These are phyloP conservation scores for Lasiurus borealis DNA, from an alignment of 2,113 vertebrate species.

Conservation along the genomic window DNA sequence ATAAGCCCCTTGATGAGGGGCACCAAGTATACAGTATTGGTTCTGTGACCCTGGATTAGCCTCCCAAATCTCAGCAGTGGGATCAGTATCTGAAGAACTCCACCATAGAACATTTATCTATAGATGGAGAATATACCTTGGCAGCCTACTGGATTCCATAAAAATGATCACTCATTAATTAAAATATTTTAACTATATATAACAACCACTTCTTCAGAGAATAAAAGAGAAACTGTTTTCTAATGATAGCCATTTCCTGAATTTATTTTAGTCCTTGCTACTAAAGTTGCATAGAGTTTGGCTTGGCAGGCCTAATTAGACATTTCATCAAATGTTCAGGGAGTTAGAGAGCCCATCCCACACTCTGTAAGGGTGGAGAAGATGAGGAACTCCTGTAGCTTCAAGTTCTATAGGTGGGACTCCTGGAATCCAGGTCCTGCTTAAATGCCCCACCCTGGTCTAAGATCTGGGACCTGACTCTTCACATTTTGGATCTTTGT, in stretches of 20 bases:
- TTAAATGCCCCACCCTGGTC: background rate
- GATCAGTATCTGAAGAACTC: background rate
- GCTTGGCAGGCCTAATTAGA: constrained; percentile 63
- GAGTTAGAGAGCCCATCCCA: background rate
- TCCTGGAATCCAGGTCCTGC: background rate
- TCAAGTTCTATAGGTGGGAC: background rate
- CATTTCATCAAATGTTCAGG: constrained; percentile 72
- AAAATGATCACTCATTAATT: constrained; percentile 84
- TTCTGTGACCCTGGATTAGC: background rate
- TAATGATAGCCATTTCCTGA: constrained; percentile 82
- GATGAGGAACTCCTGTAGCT: background rate
- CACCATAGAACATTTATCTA: constrained; percentile 56
- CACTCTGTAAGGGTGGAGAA: background rate
- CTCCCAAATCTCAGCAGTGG: constrained; percentile 47
- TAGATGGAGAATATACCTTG: constrained; percentile 69
- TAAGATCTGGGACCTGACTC: background rate
- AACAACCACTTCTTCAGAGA: constrained; percentile 58
- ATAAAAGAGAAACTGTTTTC: constrained; percentile 77
- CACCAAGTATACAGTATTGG: background rate
- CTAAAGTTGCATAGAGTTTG: constrained; percentile 63
- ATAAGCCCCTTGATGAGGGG: background rate
- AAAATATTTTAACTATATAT: constrained; percentile 78
- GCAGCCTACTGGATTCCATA: constrained; percentile 74
- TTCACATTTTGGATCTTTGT: background rate
- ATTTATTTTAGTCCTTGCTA: constrained; percentile 76